Base-by-base conservation (phyloP, 2,888 invertebrate genomes). In the Pristionchus japonicus region DNA sequence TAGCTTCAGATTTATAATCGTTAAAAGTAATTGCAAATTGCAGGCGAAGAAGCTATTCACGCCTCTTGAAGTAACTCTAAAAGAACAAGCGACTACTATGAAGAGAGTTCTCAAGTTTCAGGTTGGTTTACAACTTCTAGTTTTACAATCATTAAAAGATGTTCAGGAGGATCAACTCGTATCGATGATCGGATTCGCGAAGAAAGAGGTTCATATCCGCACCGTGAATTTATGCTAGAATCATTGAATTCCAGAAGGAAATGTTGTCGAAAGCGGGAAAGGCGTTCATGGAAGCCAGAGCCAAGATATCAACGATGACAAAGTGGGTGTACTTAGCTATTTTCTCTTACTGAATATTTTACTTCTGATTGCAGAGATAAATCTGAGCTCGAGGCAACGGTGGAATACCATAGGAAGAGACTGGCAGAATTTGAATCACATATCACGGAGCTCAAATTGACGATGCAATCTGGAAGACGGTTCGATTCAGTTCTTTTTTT, bases 31-130 rank as follows among this genome's bases (percentile, higher is more conserved):
- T n/a, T n/a, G n/a, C n/a, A n/a, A n/a, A n/a, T n/a, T 49, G 15
- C 31, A 85, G 85, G 61, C 64, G 61, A 40, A 40, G 40, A 64
- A 15, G n/a, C 64, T 85, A n/a, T 85, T 85, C 85, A 85, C 85
- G 11, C 85, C 85, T 11, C 27, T 64, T 20, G 85, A 64, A 27
- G 2, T 64, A 37, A 3, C n/a, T 4, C 34, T 85, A n/a, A 61
- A 85, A 40, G 40, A 85, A 17, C 85, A 85, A 6, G 17, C 34
- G 17, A 43, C 13, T 7, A 61, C 3, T 6, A 20, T 85, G 40
- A 34, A 37, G 34, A 61, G 64, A 52, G 49, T 64, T 4, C 11
- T n/a, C 20, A 64, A 64, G 64, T 85, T 85, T 40, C 85, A 85
- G 85, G 85, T 85, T 15, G 11, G 34, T 31, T 49, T 27, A 3